Evolutionary conservation across 2,888 invertebrate genomes (phyloP), one percentile per base, ranked within the genome.

Genomic region (Dinocampus coccinellae): DNA sequence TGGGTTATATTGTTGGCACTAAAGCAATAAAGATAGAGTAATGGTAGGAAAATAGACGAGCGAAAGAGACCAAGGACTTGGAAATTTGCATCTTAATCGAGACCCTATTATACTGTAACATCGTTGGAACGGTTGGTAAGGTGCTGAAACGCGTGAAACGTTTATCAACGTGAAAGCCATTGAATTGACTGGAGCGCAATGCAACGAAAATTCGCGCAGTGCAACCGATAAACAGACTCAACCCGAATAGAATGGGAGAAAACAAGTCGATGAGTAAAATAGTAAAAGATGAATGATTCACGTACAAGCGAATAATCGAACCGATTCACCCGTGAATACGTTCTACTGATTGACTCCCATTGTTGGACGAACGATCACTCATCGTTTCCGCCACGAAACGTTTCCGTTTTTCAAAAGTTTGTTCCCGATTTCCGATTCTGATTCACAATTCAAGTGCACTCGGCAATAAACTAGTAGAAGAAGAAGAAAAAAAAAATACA

Each of bases 1-100:
- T 81, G 77, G 82, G 81, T 83, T 83, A 86, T 85, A 85, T 85
- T 83, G 85, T 84, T 80, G 83, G 69, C 78, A 78, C 20, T 47
- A 20, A 47, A 47, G 47, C 3, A 47, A 47, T 47, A 47, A 47
- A 47, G 47, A 47, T 16, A 47, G 16, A 47, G 20, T 7, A 63
- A 39, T 55, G 63, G 57, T 7, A n/a, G n/a, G 62, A 39, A 34
- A 53, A 53, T 55, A 26, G 24, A 53, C 10, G 58, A 24, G 42
- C 47, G 47, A 36, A 33, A 20, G 61, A 62, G 64, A 64, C 52
- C 78, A 72, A 77, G 78, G 16, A 16, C 47, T 78, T 66, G 47
- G 76, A 80, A 85, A 86, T 86, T 85, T 85, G 84, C 85, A 85
- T 86, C 85, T 85, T 86, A 86, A 86, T 85, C 85, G 84, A 69